phyloP scores from a whole-genome alignment of 1,140 invertebrate species.

The Galleria mellonella region DNA sequence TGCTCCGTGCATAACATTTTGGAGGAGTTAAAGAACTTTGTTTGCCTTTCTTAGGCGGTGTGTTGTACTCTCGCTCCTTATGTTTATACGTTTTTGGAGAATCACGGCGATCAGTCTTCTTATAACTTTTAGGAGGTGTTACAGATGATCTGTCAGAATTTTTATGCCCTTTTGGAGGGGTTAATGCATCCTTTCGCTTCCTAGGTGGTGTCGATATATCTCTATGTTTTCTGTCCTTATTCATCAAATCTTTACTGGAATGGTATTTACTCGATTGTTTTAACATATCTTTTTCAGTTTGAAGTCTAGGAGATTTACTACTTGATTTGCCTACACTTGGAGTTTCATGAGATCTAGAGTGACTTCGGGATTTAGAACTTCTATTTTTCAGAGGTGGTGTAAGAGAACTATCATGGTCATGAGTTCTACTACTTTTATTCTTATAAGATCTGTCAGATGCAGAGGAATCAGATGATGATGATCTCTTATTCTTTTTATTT shows the following conservation, averaged over 20 bases:
- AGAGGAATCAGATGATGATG: slow-evolving; percentile 36
- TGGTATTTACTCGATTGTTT: slow-evolving; percentile 21
- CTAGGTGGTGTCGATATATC: neutral
- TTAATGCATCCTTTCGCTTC: slow-evolving; percentile 14
- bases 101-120: slow-evolving; percentile 19
- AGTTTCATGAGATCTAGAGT: slow-evolving; percentile 23
- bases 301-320: slow-evolving; percentile 26
- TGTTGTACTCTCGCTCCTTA: slow-evolving; percentile 26
- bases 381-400: slow-evolving; percentile 38
- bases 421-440: slow-evolving; percentile 21
- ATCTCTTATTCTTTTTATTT: slow-evolving; percentile 32
- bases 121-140: slow-evolving; percentile 34
- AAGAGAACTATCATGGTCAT: slow-evolving; percentile 25
- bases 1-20: slow-evolving; percentile 45
- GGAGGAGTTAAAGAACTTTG: slow-evolving; percentile 56
- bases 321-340: slow-evolving; percentile 20
- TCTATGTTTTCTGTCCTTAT: slow-evolving; percentile 16
- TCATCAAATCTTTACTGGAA: slow-evolving; percentile 30
- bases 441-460: slow-evolving; percentile 44
- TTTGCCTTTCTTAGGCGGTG: slow-evolving; percentile 28
- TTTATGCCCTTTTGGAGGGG: slow-evolving; percentile 27
- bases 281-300: slow-evolving; percentile 6
- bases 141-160: slow-evolving; percentile 34
- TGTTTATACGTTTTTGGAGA: slow-evolving; percentile 38
- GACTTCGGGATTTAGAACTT: slow-evolving; percentile 24